Evolutionary conservation across 2,797 vertebrate genomes (phyloP), one percentile per base, ranked within the genome.

Genomic region (Spinus olivaceus): DNA sequence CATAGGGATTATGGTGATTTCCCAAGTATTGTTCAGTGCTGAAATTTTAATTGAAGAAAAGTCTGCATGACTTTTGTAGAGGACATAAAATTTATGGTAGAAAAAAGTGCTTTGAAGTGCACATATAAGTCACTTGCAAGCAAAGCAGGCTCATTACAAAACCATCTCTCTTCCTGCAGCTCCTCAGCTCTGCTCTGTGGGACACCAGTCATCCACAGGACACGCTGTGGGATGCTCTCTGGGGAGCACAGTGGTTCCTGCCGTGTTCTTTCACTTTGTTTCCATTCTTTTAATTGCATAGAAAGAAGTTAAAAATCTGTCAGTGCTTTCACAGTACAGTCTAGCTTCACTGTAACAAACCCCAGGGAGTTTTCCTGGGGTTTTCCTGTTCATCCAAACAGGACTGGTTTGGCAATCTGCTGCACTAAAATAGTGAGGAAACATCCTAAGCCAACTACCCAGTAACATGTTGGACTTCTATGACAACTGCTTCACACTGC

Each of bases 221-320:
- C 0, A 0, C 69, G 66, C 80, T 65, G 50, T 46, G 63, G 56
- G 49, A 56, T 39, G 28, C 37, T 92, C 84, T 89, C 79, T 47
- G 27, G 81, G 61, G 61, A 96, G 47, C 3, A 1, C 61, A 61
- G 59, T 15, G 54, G 8, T 41, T 61, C 3, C 5, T 25, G 23
- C 49, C 39, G 24, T 47, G 46, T 53, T 63, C 71, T 30, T 82
- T 83, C 50, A 59, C 50, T 93, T 89, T 54, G 33, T 69, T 91
- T 70, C 57, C 9, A 1, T 90, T 81, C 44, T 69, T 91, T 83
- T 94, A 92, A 82, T 95, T 91, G 47, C 76, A 63, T 0, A 1
- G 69, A 69, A 81, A 88, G 35, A 81, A 89, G 67, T 63, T 32
- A 64, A 85, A 91, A 89, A 82, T 57, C 81, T 94, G 93, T 82